Evolutionary conservation across 2,888 invertebrate species (phyloP), one percentile per base, ranked within the genome.

Genomic region (Polia nebulosa): DNA sequence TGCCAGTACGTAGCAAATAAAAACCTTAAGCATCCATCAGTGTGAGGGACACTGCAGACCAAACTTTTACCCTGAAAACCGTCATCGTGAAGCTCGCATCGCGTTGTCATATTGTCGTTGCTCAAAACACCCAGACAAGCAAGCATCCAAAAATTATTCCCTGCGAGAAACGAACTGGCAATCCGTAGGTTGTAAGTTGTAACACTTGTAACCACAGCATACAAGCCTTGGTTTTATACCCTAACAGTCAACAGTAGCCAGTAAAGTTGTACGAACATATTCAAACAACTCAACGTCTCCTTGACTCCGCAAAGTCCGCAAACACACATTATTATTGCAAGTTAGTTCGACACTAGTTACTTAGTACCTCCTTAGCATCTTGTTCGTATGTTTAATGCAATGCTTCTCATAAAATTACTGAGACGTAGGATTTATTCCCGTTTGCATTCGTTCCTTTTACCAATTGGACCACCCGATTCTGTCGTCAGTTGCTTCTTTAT

Each of bases 381-480:
- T 13, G 41, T 69, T 75, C 41, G 47, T 34, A 78, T 76, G 74
- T 60, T 45, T 52, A 52, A 60, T 52, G 52, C 29, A 57, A 45
- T 34, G 45, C 52, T 44, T 22, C 22, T 15, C 53, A 77, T 75
- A 70, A 75, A 79, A 79, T 39, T 3, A 41, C 29, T 55, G 39
- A 58, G 57, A 57, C 44, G 7, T 64, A 15, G 34, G 32, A 70
- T 79, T 70, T 75, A 75, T 75, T 64, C 13, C 34, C n/a, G 45
- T 39, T 20, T 53, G 39, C 25, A n/a, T 58, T 6, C 70, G 27
- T 58, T n/a, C n/a, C n/a, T n/a, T n/a, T n/a, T 76, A 64, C 70
- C 29, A 70, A 77, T 79, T 13, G 29, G 76, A 70, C 64, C 76
- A 63, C 69, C 79, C 25, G 47, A 57, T 45, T 32, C 3, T 47